Conservation (phyloP, 2,888 invertebrate species). For the Strigamia maritima region DNA sequence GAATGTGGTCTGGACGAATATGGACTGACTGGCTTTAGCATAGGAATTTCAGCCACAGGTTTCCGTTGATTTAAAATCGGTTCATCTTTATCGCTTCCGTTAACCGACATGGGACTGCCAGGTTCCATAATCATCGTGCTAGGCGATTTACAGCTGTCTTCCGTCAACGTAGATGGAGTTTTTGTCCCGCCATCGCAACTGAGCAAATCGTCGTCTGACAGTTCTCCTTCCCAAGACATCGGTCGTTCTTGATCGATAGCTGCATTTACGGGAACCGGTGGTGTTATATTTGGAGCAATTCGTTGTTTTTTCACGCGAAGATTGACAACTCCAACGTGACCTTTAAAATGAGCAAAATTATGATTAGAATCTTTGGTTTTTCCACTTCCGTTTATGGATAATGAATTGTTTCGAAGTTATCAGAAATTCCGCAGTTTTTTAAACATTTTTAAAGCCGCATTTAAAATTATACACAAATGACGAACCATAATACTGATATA, state of each 20-base stretch:
- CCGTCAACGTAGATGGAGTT: constrained; percentile 42
- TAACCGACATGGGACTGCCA: constrained; percentile 43
- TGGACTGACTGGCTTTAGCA: constrained; percentile 38
- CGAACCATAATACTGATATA: too few species aligned
- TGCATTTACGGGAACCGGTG: neutral
- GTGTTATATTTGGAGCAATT: constrained; percentile 9
- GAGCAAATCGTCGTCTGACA: constrained; percentile 73
- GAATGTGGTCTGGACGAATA: constrained; percentile 34
- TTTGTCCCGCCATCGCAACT: constrained; percentile 42
- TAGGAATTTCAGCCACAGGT: neutral
- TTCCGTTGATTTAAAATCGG: constrained; percentile 35
- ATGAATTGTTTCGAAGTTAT: too few species aligned
- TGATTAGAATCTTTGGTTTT: neutral
- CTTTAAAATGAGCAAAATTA: constrained; percentile 3
- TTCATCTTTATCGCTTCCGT: constrained; percentile 43
- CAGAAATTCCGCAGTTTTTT: too few species aligned
- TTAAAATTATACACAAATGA: too few species aligned
- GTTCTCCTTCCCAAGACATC: constrained; percentile 93
- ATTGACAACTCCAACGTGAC: constrained; percentile 36
- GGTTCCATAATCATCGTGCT: constrained; percentile 41
- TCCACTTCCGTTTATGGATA: too few species aligned
- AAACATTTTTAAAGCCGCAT: too few species aligned
- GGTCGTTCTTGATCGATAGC: constrained; percentile 62
- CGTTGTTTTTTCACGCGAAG: constrained; percentile 36
- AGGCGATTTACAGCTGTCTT: constrained; percentile 37